Percentiles rank a stretch among this genome's conserved stretches.
Evolutionary conservation across 2,888 invertebrate species (phyloP).

Genomic region (Lepidonotus clava): DNA sequence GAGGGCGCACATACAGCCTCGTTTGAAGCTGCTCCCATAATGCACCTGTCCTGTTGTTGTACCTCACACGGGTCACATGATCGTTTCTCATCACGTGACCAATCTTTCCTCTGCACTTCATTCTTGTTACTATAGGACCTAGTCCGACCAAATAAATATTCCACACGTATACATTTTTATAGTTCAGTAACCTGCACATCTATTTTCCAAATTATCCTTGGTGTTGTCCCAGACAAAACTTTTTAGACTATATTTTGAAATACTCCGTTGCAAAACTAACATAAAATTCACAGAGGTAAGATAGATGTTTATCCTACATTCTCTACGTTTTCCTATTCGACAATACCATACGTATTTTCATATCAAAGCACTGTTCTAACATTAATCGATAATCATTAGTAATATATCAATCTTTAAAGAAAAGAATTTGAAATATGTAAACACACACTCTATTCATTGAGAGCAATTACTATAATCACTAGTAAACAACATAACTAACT

Average conservation of each 20-base stretch:
- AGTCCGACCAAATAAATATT: neutral
- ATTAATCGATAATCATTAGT: no score
- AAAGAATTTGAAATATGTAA: no score
- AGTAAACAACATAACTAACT: no score
- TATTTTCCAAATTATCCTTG: neutral
- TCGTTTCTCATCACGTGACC: slow-evolving; percentile 24
- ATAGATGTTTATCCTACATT: neutral
- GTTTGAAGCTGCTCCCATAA: neutral
- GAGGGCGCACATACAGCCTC: neutral
- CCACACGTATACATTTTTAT: neutral
- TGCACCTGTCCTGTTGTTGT: slow-evolving; percentile 30
- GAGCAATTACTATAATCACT: no score
- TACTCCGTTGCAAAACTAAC: neutral
- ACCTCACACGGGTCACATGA: slow-evolving; percentile 28
- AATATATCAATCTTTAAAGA: no score
- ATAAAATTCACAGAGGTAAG: slow-evolving; percentile 2
- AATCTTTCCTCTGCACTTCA: neutral
- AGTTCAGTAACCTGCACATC: slow-evolving; percentile 9
- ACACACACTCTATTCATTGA: no score
- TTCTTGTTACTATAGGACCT: neutral
- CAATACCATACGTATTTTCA: no score
- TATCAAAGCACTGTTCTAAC: no score
- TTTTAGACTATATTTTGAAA: neutral
- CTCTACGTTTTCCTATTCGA: no score
- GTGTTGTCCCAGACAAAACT: neutral